Evolutionary conservation across 2,113 vertebrate genomes (phyloP).

Genomic region (Serranochromis macrocephalus): DNA sequence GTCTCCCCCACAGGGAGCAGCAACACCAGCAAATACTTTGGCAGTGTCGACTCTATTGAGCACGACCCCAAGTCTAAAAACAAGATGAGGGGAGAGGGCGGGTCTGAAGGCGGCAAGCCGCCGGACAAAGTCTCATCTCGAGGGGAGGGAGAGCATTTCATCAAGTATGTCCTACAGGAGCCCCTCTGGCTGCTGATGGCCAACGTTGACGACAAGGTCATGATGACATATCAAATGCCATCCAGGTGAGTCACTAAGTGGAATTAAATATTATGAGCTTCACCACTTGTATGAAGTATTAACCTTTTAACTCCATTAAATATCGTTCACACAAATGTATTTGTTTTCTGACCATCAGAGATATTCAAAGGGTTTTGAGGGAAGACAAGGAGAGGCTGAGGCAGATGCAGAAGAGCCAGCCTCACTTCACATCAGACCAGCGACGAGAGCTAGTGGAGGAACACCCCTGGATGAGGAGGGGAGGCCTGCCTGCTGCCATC

Average conservation of each 20-base stretch:
- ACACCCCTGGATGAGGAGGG: conserved; percentile 85
- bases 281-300: not conserved
- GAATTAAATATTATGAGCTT: not conserved
- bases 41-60: conserved; percentile 85
- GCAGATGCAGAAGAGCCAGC: conserved; percentile 85
- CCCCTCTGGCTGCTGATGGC: conserved; percentile 87
- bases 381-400: conserved; percentile 83
- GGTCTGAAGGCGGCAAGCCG: conserved; percentile 13
- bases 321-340: not conserved
- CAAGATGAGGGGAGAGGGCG: not conserved
- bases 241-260: conserved; percentile 70
- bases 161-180: conserved; percentile 82
- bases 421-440: conserved; percentile 82
- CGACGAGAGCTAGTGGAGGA: conserved; percentile 81
- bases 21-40: conserved; percentile 88
- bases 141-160: conserved; percentile 60
- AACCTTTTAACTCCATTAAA: not conserved
- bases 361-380: conserved; percentile 76
- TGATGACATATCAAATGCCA: conserved; percentile 94
- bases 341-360: conserved; percentile 55
- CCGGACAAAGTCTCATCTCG: conserved; percentile 19
- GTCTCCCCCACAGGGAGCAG: conserved; percentile 73
- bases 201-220: conserved; percentile 77
- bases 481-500: conserved; percentile 77
- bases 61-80: conserved; percentile 69